Evolutionary conservation across 2,113 vertebrate species (phyloP), one percentile per base, ranked within the genome.

Genomic region (Barnardius zonarius): DNA sequence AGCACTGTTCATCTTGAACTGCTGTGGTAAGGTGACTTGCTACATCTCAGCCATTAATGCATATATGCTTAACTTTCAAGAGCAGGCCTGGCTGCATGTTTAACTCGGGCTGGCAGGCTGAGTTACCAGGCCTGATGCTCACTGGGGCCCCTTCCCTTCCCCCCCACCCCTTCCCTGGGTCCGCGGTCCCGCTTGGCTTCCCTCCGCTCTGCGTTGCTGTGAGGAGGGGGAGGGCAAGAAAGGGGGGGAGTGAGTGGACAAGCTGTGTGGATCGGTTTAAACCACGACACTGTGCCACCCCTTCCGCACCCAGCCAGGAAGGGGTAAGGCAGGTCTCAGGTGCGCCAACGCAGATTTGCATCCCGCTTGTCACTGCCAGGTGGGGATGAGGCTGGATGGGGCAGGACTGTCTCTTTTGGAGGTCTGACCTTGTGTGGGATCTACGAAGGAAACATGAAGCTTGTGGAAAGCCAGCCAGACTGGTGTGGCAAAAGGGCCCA

Each of bases 331-430:
- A 67, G n/a, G 25, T 77, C 44, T 54, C 27, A 5, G 25, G 7
- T 8, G 17, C 9, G 41, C 41, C 44, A 13, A 25, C 1, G 31
- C 3, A 4, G 68, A 17, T 28, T 31, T 5, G 5, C 2, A 0
- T 33, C 16, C 28, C 3, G 0, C 43, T 46, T 52, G 33, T 35
- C 44, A 7, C 46, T 68, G 39, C 11, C 1, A 2, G 6, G 22
- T 25, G 49, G 16, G 18, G 39, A 14, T 11, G 44, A 35, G 35
- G n/a, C 31, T 55, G 46, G 22, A 55, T 31, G n/a, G 39, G 43
- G 19, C n/a, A 94, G n/a, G 78, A 35, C 24, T 28, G 2, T 22
- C 27, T n/a, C 17, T 39, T 43, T 35, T 43, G 10, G 30, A 61
- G 27, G 5, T 49, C 25, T 73, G 14, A 33, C 14, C 19, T 52